Conservation (phyloP, 2,113 vertebrate species). For the Uria lomvia region DNA sequence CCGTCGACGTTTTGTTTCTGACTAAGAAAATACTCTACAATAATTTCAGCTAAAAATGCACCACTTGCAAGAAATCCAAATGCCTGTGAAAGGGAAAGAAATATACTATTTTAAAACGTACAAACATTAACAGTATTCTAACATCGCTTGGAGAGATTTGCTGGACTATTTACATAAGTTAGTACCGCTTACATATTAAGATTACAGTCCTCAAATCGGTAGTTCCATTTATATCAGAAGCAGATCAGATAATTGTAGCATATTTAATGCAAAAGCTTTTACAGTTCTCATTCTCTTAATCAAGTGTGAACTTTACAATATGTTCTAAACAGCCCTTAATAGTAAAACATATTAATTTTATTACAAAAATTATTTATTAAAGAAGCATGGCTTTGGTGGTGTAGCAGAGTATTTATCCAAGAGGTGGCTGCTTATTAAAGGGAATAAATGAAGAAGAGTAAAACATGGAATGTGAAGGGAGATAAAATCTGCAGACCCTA, state of each 20-base stretch:
- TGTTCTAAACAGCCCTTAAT: not conserved
- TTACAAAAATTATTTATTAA: not conserved
- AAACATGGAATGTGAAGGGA: not conserved
- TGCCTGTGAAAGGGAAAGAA: conserved; percentile 63
- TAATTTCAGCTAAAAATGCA: conserved; percentile 68
- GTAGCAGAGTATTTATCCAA: not conserved
- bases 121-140: not conserved
- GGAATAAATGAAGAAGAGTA: not conserved
- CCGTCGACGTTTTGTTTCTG: accelerated
- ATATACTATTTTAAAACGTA: not conserved
- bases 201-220: not conserved
- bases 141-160: not conserved
- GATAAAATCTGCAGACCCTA: not conserved
- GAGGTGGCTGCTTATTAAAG: not conserved
- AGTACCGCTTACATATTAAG: not conserved
- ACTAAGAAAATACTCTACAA: accelerated
- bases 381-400: not conserved
- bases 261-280: not conserved
- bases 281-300: not conserved
- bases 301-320: not conserved
- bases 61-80: conserved; percentile 81
- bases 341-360: not conserved
- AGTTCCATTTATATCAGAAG: not conserved
- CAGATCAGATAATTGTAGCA: not conserved
- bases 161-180: not conserved